These are phyloP conservation scores for Incurvaria masculella DNA, from an alignment of 2,888 invertebrate species.

Conservation along the genomic window DNA sequence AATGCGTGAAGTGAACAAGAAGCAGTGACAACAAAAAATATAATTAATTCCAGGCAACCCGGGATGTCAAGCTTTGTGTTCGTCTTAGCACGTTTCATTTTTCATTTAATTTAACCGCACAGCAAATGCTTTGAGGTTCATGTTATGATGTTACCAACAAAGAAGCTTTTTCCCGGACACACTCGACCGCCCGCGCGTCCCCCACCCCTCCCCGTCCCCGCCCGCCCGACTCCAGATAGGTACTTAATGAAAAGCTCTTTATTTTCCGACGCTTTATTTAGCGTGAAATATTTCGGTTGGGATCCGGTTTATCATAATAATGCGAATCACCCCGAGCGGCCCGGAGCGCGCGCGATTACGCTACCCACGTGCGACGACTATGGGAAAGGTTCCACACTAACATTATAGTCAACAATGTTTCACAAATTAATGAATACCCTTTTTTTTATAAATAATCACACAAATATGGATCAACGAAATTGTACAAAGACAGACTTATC, in stretches of 20 bases:
- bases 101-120: neutral
- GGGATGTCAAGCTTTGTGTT: no score
- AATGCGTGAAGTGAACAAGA: no score
- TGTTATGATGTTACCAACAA: neutral
- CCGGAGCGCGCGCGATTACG: no score
- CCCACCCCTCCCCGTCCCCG: neutral
- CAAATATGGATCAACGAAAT: no score
- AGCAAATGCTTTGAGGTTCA: neutral
- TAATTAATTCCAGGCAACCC: no score
- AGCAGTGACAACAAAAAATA: no score
- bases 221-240: neutral
- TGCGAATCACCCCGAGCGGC: neutral
- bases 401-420: no score
- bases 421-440: no score
- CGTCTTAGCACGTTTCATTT: neutral
- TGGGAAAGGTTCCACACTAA: no score
- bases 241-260: neutral
- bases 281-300: neutral
- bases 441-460: no score
- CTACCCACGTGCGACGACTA: no score
- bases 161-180: neutral
- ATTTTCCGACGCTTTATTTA: neutral
- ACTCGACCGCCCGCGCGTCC: neutral
- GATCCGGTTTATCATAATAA: neutral
- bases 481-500: no score